A percentile compares a stretch with the other conserved stretches of the same genome.
These are phyloP conservation scores for Aspidiotus destructor DNA, from an alignment of 2,888 invertebrate species.

Conservation along the genomic window DNA sequence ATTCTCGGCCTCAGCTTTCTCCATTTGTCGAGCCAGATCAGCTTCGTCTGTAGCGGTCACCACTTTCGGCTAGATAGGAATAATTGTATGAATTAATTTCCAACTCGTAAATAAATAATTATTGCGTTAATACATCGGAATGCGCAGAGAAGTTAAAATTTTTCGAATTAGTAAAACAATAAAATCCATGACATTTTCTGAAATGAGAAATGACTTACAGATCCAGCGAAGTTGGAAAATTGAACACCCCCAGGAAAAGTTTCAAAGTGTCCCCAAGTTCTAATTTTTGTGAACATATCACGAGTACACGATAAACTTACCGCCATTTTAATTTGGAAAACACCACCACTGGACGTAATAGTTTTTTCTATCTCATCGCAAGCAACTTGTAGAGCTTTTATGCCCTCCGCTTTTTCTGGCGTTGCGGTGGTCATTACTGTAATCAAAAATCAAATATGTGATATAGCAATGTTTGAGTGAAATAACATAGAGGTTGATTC, in stretches of 20 bases:
- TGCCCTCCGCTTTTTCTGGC: slow-evolving; percentile 86
- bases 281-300: neutral
- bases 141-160: neutral
- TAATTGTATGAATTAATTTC: neutral
- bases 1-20: slow-evolving; percentile 86
- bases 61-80: slow-evolving; percentile 68
- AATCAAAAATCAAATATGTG: slow-evolving; percentile 35
- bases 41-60: slow-evolving; percentile 98
- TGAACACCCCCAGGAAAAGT: no score
- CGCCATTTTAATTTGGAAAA: slow-evolving; percentile 89
- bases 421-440: slow-evolving; percentile 96
- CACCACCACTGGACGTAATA: slow-evolving; percentile 76
- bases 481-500: no score
- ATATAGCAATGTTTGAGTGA: no score
- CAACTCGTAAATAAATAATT: neutral
- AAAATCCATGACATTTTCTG: no score
- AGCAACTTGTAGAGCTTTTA: slow-evolving; percentile 79
- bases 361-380: slow-evolving; percentile 76
- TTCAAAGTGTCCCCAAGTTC: no score
- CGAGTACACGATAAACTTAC: slow-evolving; percentile 49
- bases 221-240: no score
- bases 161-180: no score
- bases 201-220: no score
- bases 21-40: slow-evolving; percentile 86
- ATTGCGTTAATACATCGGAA: slow-evolving; percentile 6